phyloP scores from a whole-genome alignment of 2,888 invertebrate species.

The Aphodius granarius region DNA sequence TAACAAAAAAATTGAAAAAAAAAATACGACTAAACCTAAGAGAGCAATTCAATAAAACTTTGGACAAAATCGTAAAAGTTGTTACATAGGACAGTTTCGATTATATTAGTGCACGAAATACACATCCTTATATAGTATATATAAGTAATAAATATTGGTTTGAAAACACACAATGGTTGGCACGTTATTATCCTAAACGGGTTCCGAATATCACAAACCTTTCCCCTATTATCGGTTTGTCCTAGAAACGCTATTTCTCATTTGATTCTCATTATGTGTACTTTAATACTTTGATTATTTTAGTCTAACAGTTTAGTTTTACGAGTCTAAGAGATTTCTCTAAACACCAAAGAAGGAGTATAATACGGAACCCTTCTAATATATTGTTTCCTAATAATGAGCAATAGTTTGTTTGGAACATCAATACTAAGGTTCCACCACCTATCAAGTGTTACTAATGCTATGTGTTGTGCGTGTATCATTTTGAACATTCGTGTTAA shows the following conservation, averaged over 20 bases:
- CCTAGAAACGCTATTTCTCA: background rate
- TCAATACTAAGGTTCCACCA: background rate
- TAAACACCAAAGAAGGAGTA: background rate
- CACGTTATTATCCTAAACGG: background rate
- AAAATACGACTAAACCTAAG: background rate
- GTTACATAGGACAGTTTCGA: background rate
- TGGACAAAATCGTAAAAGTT: background rate
- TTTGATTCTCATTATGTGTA: background rate
- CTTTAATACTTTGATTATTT: background rate
- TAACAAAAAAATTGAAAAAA: background rate
- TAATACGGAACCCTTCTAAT: background rate
- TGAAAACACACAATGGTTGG: background rate
- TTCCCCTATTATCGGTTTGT: background rate
- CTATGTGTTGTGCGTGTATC: background rate
- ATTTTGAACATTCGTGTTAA: background rate
- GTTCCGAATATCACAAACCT: background rate
- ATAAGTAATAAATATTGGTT: background rate
- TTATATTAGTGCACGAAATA: background rate
- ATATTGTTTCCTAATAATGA: background rate
- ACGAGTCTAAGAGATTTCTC: background rate
- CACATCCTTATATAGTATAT: background rate
- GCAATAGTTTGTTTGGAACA: background rate
- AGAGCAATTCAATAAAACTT: background rate
- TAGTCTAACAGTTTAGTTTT: background rate
- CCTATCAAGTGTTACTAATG: background rate